Conservation (phyloP, 1,140 invertebrate genomes). For the Caenorhabditis brenneri region DNA sequence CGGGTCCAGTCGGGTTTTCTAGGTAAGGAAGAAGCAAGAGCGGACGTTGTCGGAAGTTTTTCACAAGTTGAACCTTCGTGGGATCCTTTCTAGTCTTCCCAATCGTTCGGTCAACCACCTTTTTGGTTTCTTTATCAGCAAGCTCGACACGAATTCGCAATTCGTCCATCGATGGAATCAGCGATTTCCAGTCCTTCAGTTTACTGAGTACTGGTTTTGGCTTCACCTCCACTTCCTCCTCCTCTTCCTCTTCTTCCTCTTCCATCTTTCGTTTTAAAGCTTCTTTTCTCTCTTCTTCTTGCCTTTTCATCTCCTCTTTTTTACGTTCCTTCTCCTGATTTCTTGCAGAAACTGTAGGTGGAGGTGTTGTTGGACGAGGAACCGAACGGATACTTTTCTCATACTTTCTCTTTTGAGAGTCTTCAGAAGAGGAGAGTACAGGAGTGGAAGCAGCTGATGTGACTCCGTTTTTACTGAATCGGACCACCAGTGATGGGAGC, state of each 20-base stretch:
- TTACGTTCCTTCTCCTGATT: slow-evolving; percentile 24
- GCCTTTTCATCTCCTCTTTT: background rate
- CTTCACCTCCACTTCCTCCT: slow-evolving; percentile 17
- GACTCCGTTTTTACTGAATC: background rate
- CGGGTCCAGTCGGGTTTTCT: slow-evolving; percentile 31
- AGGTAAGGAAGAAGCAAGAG: slow-evolving; percentile 44
- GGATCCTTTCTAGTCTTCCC: slow-evolving; percentile 13
- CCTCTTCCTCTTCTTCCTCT: background rate
- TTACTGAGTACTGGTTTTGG: slow-evolving; percentile 12
- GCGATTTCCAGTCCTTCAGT: background rate
- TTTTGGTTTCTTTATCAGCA: background rate
- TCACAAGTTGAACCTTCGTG: slow-evolving; percentile 36
- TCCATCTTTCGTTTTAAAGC: background rate
- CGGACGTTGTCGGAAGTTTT: background rate
- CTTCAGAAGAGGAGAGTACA: background rate
- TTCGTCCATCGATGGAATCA: slow-evolving; percentile 48
- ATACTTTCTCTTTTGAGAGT: background rate
- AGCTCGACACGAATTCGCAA: slow-evolving; percentile 20
- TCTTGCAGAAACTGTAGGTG: background rate
- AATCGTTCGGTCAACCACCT: background rate
- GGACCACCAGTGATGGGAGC: background rate
- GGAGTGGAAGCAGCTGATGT: background rate
- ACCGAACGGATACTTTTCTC: slow-evolving; percentile 8
- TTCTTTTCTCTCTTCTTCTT: background rate
- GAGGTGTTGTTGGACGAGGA: slow-evolving; percentile 5